Evolutionary conservation across 2,113 vertebrate species (phyloP).

Genomic region (Erythrolamprus reginae): DNA sequence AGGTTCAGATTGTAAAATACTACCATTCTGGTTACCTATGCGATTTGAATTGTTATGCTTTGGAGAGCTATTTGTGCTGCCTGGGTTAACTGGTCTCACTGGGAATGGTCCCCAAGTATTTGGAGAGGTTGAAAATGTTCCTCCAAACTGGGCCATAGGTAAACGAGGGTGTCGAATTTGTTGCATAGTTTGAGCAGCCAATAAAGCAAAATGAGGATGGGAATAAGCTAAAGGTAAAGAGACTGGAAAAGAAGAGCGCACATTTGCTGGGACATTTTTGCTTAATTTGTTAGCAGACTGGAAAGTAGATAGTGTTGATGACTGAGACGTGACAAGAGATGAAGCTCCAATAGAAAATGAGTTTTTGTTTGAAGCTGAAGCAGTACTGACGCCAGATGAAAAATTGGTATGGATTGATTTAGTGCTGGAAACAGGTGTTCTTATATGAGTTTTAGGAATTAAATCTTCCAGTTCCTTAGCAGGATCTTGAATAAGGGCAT

Average conservation of each 20-base stretch:
- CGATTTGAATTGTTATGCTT: constrained; percentile 84
- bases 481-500: constrained; percentile 97
- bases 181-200: constrained; percentile 98
- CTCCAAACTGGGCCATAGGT: constrained; percentile 96
- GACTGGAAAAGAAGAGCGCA: constrained; percentile 90
- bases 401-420: constrained; percentile 82
- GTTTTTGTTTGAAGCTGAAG: constrained; percentile 80
- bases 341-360: constrained; percentile 84
- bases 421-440: constrained; percentile 83
- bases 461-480: constrained; percentile 98
- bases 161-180: constrained; percentile 96
- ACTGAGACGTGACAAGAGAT: constrained; percentile 81
- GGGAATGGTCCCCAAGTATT: constrained; percentile 98
- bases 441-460: constrained; percentile 96
- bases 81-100: constrained; percentile 93
- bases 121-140: constrained; percentile 90
- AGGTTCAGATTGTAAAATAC: constrained; percentile 66
- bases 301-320: constrained; percentile 82
- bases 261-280: constrained; percentile 86
- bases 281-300: constrained; percentile 84
- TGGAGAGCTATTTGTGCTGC: constrained; percentile 91
- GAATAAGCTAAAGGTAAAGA: constrained; percentile 92
- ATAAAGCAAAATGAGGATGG: constrained; percentile 92
- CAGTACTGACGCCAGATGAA: constrained; percentile 79
- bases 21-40: constrained; percentile 68